Conservation (phyloP, 1,140 invertebrate species). For the Aphidius gifuensis region DNA sequence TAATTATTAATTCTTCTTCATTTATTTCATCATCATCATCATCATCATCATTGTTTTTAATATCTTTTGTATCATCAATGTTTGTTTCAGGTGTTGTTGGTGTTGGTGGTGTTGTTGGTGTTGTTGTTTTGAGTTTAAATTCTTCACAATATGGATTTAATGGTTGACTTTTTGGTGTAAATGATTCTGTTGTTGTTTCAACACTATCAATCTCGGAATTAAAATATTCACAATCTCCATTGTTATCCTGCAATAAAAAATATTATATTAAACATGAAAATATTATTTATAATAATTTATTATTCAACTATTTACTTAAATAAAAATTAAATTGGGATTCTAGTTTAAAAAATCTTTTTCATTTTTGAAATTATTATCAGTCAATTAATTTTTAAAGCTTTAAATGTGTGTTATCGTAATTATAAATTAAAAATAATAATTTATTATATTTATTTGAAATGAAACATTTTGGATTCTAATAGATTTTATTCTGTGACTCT, state of each 20-base stretch:
- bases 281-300: not conserved
- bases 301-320: no score
- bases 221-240: constrained; percentile 39
- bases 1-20: not conserved
- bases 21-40: not conserved
- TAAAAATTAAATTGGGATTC: no score
- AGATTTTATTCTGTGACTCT: no score
- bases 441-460: no score
- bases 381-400: no score
- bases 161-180: constrained; percentile 32
- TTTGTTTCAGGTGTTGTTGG: not conserved
- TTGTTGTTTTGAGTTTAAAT: constrained; percentile 30
- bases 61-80: constrained; percentile 11
- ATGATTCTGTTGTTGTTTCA: constrained; percentile 7
- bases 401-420: no score
- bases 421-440: no score
- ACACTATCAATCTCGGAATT: constrained; percentile 46
- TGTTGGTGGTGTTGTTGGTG: constrained; percentile 2
- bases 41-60: not conserved
- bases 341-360: no score
- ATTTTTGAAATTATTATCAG: no score
- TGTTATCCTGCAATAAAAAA: constrained; percentile 33
- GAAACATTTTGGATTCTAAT: no score
- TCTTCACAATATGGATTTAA: constrained; percentile 53
- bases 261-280: not conserved